Base-by-base conservation (phyloP, 2,888 invertebrate genomes). In the Euclidia mi region DNA sequence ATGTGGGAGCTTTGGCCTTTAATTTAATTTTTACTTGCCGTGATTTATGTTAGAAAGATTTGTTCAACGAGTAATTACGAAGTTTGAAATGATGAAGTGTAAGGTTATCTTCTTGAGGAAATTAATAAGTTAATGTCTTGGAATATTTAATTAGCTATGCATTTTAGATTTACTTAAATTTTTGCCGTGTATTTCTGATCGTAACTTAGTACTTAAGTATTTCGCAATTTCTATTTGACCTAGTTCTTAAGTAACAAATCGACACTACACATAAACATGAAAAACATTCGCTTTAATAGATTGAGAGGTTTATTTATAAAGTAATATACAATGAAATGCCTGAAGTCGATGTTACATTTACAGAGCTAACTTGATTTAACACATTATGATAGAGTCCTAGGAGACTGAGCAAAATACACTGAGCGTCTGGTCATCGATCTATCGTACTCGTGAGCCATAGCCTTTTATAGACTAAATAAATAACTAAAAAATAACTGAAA, bases 1-100 rank as follows among this genome's bases (percentile, higher is more conserved):
- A 75, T 75, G 55, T 56, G 40, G 37, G 48, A 58, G 55, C 48
- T 63, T 59, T 41, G 38, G 50, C 35, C 28, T 45, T 56, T 55
- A 43, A 67, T 51, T 62, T 40, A 50, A 29, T 42, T 45, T 56
- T 47, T 44, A 55, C 43, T 41, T 48, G 38, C 12, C 15, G 50
- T 67, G 55, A 67, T 67, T 68, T 63, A 63, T 42, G 45, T 40
- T 12, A 6, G 7, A 18, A 15, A 43, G 17, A 31, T 50, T 35
- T 31, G 37, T 37, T 29, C 28, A 2, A 12, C 6, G 12, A 28
- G 50, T 37, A 28, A 42, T 50, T 43, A 43, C n/a, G 11, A 49
- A 32, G 34, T 28, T 41, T 2, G 4, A 11, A 37, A 37, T 43
- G 43, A 41, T 42, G 17, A 42, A 17, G 37, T 17, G 18, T n/a